Percentiles rank a stretch among this genome's conserved stretches.
These are phyloP conservation scores for Aphidius ervi DNA, from an alignment of 1,140 invertebrate genomes.

Conservation along the genomic window DNA sequence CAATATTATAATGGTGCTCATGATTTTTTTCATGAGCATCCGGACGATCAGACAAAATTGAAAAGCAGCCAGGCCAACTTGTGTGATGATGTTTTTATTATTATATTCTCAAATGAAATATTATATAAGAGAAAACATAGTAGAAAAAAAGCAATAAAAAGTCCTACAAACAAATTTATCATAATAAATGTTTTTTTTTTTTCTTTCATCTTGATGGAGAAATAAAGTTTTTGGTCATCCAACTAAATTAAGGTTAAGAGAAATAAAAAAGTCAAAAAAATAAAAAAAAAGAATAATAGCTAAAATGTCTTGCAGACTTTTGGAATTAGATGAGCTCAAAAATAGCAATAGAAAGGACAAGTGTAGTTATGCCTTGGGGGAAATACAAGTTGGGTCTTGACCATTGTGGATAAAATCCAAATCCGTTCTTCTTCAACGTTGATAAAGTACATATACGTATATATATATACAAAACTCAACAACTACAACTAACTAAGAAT, in stretches of 20 bases:
- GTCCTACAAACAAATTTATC: slow-evolving; percentile 4
- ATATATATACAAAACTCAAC: too few relatives aligned
- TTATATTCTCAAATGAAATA: not conserved
- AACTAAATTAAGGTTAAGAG: slow-evolving; percentile 29
- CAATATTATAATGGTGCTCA: slow-evolving; percentile 3
- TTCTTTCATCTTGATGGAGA: not conserved
- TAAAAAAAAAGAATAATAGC: not conserved
- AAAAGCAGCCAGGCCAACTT: not conserved
- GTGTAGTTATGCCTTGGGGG: not conserved
- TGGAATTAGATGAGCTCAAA: not conserved
- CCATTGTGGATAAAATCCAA: not conserved
- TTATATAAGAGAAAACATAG: not conserved
- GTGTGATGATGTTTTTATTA: slow-evolving; percentile 15
- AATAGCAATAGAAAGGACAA: not conserved
- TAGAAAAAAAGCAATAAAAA: not conserved
- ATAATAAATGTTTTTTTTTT: not conserved
- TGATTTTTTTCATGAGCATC: not conserved
- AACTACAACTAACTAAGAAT: too few relatives aligned
- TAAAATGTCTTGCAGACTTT: too few relatives aligned
- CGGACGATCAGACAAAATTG: slow-evolving; percentile 8
- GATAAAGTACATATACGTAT: too few relatives aligned
- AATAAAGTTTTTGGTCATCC: slow-evolving; percentile 20
- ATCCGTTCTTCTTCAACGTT: not conserved
- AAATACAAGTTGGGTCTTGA: not conserved
- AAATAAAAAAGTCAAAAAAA: not conserved